Evolutionary conservation across 2,113 vertebrate species (phyloP), one percentile per base, ranked within the genome.

Genomic region (Tamias sibiricus): DNA sequence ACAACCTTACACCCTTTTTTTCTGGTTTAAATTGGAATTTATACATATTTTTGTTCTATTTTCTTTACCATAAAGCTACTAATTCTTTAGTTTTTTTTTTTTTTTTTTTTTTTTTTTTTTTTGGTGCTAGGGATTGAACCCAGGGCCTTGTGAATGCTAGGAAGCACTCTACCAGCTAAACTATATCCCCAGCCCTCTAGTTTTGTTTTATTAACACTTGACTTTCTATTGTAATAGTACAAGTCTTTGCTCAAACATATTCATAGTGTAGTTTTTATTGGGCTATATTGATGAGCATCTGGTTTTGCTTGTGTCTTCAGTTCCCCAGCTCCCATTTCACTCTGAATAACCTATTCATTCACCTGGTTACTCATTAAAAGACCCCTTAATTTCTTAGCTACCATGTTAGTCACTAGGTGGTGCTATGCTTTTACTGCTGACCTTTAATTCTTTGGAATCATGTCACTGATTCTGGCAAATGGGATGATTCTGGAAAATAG

Each of bases 381-480:
- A 5, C 32, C 2, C n/a, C 49, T 74, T 87, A 75, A 66, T 95
- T 94, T 81, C 17, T 89, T 54, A 77, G 24, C 42, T 40, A 81
- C 44, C 37, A 30, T 4, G 82, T 93, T 49, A 82, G 40, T 74
- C 87, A 95, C 64, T 80, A 96, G 87, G 84, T 95, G 87, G 59
- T 66, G 40, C 44, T 97, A 40, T 76, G 30, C 8, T 14, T 94
- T 97, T 95, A 57, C 32, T 76, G 9, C 44, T 96, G 30, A 10
- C 44, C 19, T 77, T 97, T 66, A 87, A 81, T 44, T 82, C 22
- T 40, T 76, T 59, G 20, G 30, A 87, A 94, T 62, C 14, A 47
- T n/a, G 52, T 87, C 22, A 52, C 22, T 81, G 40, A 86, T 91
- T 94, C 77, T 87, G 96, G 57, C 12, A 90, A 96, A 94, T 77